phyloP scores from a whole-genome alignment of 2,113 vertebrate genomes.

The Oceanites oceanicus region DNA sequence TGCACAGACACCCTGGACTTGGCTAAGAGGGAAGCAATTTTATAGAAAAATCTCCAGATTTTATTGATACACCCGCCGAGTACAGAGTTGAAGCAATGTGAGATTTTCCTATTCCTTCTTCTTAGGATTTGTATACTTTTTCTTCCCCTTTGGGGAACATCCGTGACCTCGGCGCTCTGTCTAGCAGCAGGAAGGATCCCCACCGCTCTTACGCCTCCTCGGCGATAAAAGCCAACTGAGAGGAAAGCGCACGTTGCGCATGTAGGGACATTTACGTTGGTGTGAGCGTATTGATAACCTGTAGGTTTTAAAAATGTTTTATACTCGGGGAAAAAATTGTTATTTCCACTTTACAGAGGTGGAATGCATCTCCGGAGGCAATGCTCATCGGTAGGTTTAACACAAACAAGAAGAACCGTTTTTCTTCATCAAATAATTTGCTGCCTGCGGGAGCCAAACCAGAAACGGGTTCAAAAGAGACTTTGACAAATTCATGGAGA shows the following conservation, averaged over 20 bases:
- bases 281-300: not conserved
- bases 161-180: accelerated
- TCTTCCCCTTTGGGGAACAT: not conserved
- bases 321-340: not conserved
- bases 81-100: not conserved
- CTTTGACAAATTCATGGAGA: not conserved
- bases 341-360: not conserved
- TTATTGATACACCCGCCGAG: not conserved
- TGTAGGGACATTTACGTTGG: accelerated
- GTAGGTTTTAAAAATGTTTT: not conserved
- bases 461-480: not conserved
- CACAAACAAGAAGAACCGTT: not conserved
- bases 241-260: accelerated
- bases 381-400: not conserved
- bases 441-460: not conserved
- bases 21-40: not conserved
- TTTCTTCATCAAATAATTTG: not conserved
- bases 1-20: not conserved
- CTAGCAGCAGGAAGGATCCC: not conserved
- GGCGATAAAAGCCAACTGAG: accelerated
- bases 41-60: not conserved
- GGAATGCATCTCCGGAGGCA: not conserved
- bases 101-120: not conserved
- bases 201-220: not conserved
- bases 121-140: not conserved